A percentile compares a stretch with the other conserved stretches of the same genome.
These are phyloP conservation scores for Oreonectes daqikongensis DNA, from an alignment of 2,797 vertebrate species.

Conservation along the genomic window DNA sequence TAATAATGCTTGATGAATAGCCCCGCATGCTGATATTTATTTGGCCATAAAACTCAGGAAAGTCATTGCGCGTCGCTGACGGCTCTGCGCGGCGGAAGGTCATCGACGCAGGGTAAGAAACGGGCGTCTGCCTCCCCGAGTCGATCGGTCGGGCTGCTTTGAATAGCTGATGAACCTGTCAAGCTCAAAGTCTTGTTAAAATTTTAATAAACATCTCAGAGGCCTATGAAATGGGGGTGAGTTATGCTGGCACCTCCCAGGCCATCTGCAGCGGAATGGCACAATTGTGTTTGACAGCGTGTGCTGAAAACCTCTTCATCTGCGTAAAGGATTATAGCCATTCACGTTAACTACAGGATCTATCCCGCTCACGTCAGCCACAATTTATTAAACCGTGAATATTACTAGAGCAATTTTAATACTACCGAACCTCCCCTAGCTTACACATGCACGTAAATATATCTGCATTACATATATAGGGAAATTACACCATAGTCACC, in stretches of 20 bases:
- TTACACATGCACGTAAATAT: constrained; percentile 67
- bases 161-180: constrained; percentile 83
- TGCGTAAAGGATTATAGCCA: constrained; percentile 78
- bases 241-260: constrained; percentile 77
- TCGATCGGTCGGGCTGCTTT: constrained; percentile 76
- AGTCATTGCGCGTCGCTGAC: constrained; percentile 68
- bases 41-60: constrained; percentile 76
- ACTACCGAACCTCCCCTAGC: constrained; percentile 51
- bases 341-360: constrained; percentile 76
- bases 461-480: constrained; percentile 64
- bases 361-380: constrained; percentile 72
- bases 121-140: constrained; percentile 57
- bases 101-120: constrained; percentile 62
- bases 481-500: constrained; percentile 52
- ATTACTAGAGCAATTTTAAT: constrained; percentile 75
- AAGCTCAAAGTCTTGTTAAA: constrained; percentile 79
- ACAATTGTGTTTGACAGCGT: constrained; percentile 81
- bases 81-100: constrained; percentile 70
- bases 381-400: constrained; percentile 77
- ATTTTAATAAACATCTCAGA: constrained; percentile 85
- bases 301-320: constrained; percentile 78
- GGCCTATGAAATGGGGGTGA: constrained; percentile 82
- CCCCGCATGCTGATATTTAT: constrained; percentile 76
- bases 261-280: constrained; percentile 74
- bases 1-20: constrained; percentile 78